Evolutionary conservation across 1,140 invertebrate species (phyloP), one percentile per base, ranked within the genome.

Genomic region (Drosophila setifemur): DNA sequence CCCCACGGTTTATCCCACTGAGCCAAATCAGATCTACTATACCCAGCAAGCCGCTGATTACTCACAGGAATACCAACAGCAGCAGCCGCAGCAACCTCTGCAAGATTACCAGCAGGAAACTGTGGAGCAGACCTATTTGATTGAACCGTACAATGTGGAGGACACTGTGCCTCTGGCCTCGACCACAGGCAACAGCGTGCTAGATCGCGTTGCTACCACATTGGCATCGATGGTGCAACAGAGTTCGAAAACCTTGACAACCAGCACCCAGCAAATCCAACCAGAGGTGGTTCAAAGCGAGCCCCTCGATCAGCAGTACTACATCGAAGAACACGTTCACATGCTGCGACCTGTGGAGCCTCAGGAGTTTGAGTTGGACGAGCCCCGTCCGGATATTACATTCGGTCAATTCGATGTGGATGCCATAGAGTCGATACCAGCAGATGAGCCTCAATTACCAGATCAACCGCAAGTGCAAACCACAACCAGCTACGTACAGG

Each of bases 351-450:
- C 74, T 2, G 85, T 86, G 4, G 88, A 89, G 18, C 83, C 88
- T 0, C 82, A 89, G 47, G 78, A 85, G 21, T 78, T 89, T 31
- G 83, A 81, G 33, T 40, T 82, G 4, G 69, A 89, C 42, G 88
- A 90, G 31, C 85, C 81, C 4, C 69, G 88, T 7, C 88, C 88
- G 0, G 88, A 90, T 16, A 87, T 90, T 8, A 90, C 88, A 0
- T 90, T 90, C 39, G 88, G 88, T 4, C 88, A 90, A 37, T 90
- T 90, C 28, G 88, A 89, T n/a, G 43, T 77, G 19, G 83, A 90
- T 68, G 88, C 89, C 16, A 90, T 90, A 44, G 88, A 88, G 49
- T 67, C 73, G 2, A 89, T 89, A 49, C 88, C 85, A 7, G 50
- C 45, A 6, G 64, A 89, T 0, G 5, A 57, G 33, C 50, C 35